Evolutionary conservation across 2,888 invertebrate genomes (phyloP).

Genomic region (Phlogophora meticulosa): DNA sequence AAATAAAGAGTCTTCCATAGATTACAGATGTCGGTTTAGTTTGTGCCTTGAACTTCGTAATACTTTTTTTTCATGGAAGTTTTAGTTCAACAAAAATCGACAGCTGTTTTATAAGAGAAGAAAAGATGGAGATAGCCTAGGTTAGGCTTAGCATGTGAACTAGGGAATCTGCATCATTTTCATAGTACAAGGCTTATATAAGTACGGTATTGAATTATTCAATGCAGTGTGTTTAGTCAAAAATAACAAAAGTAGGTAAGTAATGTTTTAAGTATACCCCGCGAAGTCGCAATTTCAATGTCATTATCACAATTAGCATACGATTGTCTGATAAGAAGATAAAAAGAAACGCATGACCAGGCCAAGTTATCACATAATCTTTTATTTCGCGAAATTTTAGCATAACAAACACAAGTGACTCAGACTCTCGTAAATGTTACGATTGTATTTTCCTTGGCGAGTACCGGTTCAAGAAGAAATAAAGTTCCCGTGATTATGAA

Average conservation of each 20-base stretch:
- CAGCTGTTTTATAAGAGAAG: no score
- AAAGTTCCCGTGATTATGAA: slow-evolving; percentile 46
- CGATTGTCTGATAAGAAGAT: slow-evolving; percentile 38
- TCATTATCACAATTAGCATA: slow-evolving; percentile 52
- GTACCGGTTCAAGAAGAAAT: slow-evolving; percentile 56
- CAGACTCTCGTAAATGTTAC: slow-evolving; percentile 35
- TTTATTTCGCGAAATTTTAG: slow-evolving; percentile 36
- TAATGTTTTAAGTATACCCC: slow-evolving; percentile 1
- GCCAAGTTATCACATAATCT: slow-evolving; percentile 39
- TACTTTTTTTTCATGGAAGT: no score
- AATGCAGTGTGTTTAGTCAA: background rate
- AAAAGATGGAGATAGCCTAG: no score
- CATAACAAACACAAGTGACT: slow-evolving; percentile 53
- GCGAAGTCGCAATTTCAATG: background rate
- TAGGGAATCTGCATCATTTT: no score
- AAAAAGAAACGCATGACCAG: slow-evolving; percentile 7
- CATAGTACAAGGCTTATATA: background rate
- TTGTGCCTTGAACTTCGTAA: no score
- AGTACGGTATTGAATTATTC: no score
- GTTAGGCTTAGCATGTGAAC: no score
- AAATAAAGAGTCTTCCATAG: no score
- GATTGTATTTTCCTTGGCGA: slow-evolving; percentile 43
- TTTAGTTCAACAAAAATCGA: no score
- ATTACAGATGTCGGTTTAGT: no score
- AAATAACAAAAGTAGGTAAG: background rate